Conservation (phyloP, 2,797 vertebrate genomes). For the Valencia hispanica region DNA sequence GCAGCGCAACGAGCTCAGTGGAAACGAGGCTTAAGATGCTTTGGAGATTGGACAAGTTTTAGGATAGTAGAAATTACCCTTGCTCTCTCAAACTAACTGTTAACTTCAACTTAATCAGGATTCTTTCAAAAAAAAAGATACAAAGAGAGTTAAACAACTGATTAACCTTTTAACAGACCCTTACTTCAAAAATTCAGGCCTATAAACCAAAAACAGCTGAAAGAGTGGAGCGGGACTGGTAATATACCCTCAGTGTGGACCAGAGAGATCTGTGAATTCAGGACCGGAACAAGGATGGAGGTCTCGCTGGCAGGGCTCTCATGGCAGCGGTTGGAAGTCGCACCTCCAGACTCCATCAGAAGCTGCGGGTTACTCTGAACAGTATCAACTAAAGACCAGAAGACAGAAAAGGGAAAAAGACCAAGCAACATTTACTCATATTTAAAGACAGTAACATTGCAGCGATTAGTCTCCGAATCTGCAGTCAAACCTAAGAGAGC, state of each 20-base stretch:
- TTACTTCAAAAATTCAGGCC: neutral
- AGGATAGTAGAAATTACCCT: neutral
- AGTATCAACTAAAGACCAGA: slow-evolving; percentile 86
- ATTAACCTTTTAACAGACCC: neutral
- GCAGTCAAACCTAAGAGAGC: slow-evolving; percentile 88
- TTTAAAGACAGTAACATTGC: neutral
- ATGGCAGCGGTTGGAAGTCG: slow-evolving; percentile 80
- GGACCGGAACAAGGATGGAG: slow-evolving; percentile 91
- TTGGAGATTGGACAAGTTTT: neutral
- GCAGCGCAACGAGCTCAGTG: too few species aligned
- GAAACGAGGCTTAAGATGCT: too few species aligned
- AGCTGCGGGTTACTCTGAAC: slow-evolving; percentile 95
- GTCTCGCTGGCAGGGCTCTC: slow-evolving; percentile 91
- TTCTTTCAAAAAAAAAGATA: neutral
- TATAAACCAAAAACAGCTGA: neutral
- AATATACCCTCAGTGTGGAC: slow-evolving; percentile 88
- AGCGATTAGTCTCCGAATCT: neutral
- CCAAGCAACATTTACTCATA: slow-evolving; percentile 6
- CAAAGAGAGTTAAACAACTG: neutral
- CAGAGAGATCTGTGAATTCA: slow-evolving; percentile 89
- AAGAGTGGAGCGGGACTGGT: slow-evolving; percentile 10
- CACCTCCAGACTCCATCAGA: slow-evolving; percentile 86
- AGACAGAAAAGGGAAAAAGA: slow-evolving; percentile 45
- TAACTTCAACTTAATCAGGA: neutral
- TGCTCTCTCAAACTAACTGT: neutral